phyloP scores from a whole-genome alignment of 2,113 vertebrate genomes.

The Halichoerus grypus region DNA sequence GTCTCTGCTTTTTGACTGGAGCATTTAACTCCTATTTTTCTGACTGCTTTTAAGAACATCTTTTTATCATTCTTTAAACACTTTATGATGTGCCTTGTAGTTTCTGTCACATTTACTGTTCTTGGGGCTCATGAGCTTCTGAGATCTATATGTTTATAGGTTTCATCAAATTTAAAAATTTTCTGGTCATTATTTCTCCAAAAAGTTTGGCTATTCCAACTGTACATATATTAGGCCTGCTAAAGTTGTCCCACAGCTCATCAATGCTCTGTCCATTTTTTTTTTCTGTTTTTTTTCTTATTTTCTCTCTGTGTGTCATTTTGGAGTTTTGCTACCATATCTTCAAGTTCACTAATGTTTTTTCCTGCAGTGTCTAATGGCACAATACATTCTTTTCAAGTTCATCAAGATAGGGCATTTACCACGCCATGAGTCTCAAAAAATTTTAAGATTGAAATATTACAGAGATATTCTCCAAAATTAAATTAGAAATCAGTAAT shows the following conservation, averaged over 20 bases:
- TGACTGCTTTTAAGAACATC: background rate
- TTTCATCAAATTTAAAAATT: background rate
- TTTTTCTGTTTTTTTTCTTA: background rate
- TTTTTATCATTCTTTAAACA: background rate
- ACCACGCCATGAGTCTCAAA: background rate
- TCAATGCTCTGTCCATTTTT: background rate
- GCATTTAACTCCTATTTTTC: background rate
- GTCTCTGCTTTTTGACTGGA: background rate
- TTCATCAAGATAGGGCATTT: background rate
- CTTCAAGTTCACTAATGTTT: background rate
- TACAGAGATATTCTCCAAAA: background rate
- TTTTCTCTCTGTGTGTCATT: background rate
- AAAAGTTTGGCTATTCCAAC: background rate
- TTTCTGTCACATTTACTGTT: background rate
- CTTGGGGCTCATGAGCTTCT: background rate
- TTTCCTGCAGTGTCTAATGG: background rate
- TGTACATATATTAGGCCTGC: background rate
- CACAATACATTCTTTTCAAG: background rate
- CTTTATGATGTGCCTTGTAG: background rate
- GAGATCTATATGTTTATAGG: background rate
- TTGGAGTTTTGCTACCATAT: background rate
- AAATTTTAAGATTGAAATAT: slow-evolving; percentile 1
- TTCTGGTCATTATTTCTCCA: background rate
- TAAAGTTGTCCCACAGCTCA: background rate
- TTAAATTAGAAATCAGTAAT: background rate